Evolutionary conservation across 2,888 invertebrate species (phyloP), one percentile per base, ranked within the genome.

Genomic region (Priocnemis perturbator): DNA sequence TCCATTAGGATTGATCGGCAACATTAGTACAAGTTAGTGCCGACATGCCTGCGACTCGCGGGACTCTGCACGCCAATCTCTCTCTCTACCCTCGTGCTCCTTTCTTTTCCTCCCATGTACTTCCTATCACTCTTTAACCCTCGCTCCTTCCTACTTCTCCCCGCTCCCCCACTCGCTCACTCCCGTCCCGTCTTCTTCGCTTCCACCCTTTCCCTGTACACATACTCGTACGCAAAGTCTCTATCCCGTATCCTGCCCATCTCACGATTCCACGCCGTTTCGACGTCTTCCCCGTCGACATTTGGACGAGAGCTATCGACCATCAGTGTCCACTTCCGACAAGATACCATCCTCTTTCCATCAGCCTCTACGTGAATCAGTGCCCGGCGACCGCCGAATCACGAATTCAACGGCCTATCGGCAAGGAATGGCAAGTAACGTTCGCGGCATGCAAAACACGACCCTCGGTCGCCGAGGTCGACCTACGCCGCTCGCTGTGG

Each of bases 21-120:
- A 88, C 88, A 86, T 88, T 87, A 86, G 86, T 88, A 88, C 87
- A 85, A 88, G 87, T 88, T 88, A 88, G 87, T 87, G 85, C 86
- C 87, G 88, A 88, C 87, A 88, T 87, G 86, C 78, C 78, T 79
- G 83, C 71, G 77, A 82, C 81, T 76, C 79, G 78, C 67, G 68
- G 65, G 64, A 59, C 11, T 37, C 7, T 60, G 60, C 70, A 70
- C 72, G 71, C 64, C 71, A 69, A 68, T 65, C 74, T 63, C 67
- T 48, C 53, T 61, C 59, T 61, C 55, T 58, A 47, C 71, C 62
- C 60, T 61, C 60, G 60, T 52, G n/a, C 26, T 45, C 56, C 23
- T 53, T 55, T 52, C 66, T 57, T 71, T 67, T 69, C 64, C 69
- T 63, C 67, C 52, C 69, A 64, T 53, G 66, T 44, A 53, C 37